Percentiles rank a stretch among this genome's conserved stretches.
Conservation (phyloP, 2,797 vertebrate species). For the Limosa lapponica region DNA sequence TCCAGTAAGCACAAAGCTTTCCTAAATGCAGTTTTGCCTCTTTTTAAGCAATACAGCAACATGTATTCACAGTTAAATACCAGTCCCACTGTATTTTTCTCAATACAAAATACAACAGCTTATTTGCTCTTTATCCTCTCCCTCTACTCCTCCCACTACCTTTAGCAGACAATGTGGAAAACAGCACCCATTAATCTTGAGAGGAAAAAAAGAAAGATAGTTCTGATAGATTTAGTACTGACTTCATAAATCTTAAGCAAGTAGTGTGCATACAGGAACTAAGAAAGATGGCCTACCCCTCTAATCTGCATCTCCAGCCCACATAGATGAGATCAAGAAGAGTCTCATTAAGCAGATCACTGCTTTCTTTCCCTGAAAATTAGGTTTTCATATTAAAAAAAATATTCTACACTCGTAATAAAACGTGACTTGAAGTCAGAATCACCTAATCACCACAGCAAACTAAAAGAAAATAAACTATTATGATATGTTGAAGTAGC, state of each 20-base stretch:
- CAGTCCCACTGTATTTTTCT: conserved; percentile 11
- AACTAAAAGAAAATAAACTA: conserved; percentile 47
- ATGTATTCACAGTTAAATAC: conserved; percentile 32
- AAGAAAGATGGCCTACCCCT: conserved; percentile 73
- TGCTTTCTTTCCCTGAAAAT: conserved; percentile 78
- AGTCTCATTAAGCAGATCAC: conserved; percentile 87
- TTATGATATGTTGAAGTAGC: conserved; percentile 31
- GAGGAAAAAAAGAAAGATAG: conserved; percentile 54
- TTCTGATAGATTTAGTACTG: conserved; percentile 61
- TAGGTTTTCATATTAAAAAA: conserved; percentile 74
- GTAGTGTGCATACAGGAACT: background rate
- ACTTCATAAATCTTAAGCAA: conserved; percentile 73
- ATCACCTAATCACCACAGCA: conserved; percentile 48
- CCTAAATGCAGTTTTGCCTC: conserved; percentile 24
- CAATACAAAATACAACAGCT: conserved; percentile 43
- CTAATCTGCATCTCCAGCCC: conserved; percentile 81
- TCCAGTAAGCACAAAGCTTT: background rate
- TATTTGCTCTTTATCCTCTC: conserved; percentile 46
- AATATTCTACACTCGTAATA: conserved; percentile 58
- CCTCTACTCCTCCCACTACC: conserved; percentile 40
- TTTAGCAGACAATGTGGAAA: conserved; percentile 58
- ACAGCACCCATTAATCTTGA: conserved; percentile 60
- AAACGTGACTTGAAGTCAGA: conserved; percentile 61
- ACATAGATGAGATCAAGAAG: conserved; percentile 73
- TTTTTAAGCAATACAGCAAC: conserved; percentile 14